These are phyloP conservation scores for Xanthia icteritia DNA, from an alignment of 2,888 invertebrate species.

Conservation along the genomic window DNA sequence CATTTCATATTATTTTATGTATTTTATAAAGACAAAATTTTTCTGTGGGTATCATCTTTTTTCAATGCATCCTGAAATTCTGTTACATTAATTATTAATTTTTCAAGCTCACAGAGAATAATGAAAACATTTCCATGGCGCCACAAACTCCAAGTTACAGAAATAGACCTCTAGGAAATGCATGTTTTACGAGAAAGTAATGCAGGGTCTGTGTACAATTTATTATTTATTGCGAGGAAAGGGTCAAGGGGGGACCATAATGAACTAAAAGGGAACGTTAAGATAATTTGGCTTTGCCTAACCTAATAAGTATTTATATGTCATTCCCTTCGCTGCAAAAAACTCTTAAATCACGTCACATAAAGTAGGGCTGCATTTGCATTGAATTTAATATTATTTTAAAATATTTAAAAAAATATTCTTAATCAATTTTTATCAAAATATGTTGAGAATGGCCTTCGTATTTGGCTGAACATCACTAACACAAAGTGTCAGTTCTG, in stretches of 20 bases:
- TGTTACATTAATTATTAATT: neutral
- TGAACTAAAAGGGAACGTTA: slow-evolving; percentile 35
- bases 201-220: slow-evolving; percentile 30
- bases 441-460: neutral
- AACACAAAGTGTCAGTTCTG: neutral
- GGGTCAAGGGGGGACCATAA: slow-evolving; percentile 40
- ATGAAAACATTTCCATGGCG: slow-evolving; percentile 5
- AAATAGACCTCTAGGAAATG: slow-evolving; percentile 20
- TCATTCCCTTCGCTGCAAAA: neutral
- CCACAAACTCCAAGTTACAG: neutral
- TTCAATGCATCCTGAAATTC: neutral
- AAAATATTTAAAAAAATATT: neutral
- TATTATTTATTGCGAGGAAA: slow-evolving; percentile 45
- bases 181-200: slow-evolving; percentile 47
- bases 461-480: neutral
- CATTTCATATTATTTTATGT: neutral
- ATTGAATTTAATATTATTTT: neutral
- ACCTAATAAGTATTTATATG: slow-evolving; percentile 37
- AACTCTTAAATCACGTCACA: neutral
- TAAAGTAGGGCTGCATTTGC: neutral
- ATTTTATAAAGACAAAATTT: neutral
- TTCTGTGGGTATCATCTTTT: too few species aligned
- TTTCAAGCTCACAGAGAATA: neutral
- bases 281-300: slow-evolving; percentile 44
- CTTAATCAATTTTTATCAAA: neutral